Base-by-base conservation (phyloP, 2,113 vertebrate genomes). In the Dromaius novaehollandiae region DNA sequence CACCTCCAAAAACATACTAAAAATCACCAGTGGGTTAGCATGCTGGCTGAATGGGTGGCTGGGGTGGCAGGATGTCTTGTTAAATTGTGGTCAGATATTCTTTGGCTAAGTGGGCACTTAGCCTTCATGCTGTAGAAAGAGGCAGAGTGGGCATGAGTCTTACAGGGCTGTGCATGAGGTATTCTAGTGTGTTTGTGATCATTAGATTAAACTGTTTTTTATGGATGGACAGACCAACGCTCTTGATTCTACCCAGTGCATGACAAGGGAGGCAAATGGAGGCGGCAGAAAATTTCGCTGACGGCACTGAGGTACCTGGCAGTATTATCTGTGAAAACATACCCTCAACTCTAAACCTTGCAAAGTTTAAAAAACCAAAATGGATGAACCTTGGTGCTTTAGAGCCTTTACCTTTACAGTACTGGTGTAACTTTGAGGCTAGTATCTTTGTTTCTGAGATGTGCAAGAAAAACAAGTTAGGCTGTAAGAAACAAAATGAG, bases 381-480 rank as follows among this genome's bases (percentile, higher is more conserved):
- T 78, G 66, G 3, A 56, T 30, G 11, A 78, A 8, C 13, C 5
- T 88, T 56, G 19, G 28, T 38, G 25, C 20, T 70, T 88, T 66
- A 36, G 19, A 61, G 30, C 40, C 14, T 77, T 84, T 70, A 51
- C 3, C 68, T 86, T 74, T 58, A 13, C 32, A 38, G 25, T 48
- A 40, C 7, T 80, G 18, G n/a, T 73, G 30, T 48, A 69, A 50
- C 20, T 83, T 18, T 38, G 40, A 80, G 13, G 34, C 81, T 64
- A 42, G 18, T 34, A 82, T 26, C 8, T 88, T 88, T 63, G 8
- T 46, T 86, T 89, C 51, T 65, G 12, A 6, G 21, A 86, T 42
- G 13, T 60, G 25, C 17, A 74, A 85, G 50, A 86, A 80, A 95
- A 94, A 82, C 53, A 91, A 91, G 38, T 76, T 19, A 73, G 84